phyloP scores from a whole-genome alignment of 2,113 vertebrate genomes.

The Petrocephalus microphthalmus region DNA sequence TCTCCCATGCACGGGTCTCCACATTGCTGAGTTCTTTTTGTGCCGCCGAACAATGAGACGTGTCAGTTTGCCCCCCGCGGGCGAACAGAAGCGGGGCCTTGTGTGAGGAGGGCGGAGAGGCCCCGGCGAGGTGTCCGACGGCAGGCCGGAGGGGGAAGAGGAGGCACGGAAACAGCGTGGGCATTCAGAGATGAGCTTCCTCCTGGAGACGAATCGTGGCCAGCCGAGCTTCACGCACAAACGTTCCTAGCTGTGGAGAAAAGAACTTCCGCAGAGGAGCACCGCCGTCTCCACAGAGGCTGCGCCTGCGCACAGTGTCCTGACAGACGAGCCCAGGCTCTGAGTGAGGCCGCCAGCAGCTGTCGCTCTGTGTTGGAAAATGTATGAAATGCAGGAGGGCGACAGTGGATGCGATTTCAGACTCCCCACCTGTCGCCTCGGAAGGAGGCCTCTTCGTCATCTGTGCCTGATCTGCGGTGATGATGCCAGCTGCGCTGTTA shows the following conservation, averaged over 20 bases:
- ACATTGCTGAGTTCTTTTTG: not conserved
- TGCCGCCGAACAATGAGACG: not conserved
- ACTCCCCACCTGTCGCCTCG: not conserved
- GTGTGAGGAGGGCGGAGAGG: not conserved
- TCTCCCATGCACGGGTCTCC: not conserved
- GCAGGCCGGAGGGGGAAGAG: not conserved
- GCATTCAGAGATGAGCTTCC: not conserved
- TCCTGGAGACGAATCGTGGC: too few relatives aligned
- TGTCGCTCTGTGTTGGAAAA: not conserved
- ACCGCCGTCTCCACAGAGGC: rapidly evolving
- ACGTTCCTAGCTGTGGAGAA: not conserved
- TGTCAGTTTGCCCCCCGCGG: not conserved
- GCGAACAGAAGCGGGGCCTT: not conserved
- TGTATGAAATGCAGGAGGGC: not conserved
- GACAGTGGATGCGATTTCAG: not conserved
- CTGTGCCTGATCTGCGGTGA: not conserved
- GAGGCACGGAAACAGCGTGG: not conserved
- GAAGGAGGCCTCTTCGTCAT: not conserved
- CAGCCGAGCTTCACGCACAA: too few relatives aligned
- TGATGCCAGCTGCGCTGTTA: not conserved
- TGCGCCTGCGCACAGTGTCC: not conserved
- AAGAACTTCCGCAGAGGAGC: not conserved
- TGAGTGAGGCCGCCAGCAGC: not conserved
- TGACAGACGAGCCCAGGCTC: not conserved
- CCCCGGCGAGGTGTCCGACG: not conserved